Evolutionary conservation across 2,797 vertebrate genomes (phyloP), one percentile per base, ranked within the genome.

Genomic region (Arrhamphus sclerolepis): DNA sequence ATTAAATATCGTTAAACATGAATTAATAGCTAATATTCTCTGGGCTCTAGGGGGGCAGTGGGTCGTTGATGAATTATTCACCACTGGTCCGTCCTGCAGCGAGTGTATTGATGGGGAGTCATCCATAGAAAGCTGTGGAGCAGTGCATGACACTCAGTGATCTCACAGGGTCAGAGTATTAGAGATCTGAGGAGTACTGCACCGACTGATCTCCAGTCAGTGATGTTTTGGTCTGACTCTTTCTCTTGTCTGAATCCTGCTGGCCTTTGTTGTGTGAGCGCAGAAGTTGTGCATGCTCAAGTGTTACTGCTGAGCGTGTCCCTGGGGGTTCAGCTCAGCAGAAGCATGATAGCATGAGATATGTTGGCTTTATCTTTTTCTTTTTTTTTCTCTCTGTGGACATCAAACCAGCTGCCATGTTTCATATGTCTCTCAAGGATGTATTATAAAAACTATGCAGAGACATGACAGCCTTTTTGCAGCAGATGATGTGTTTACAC

Each of bases 151-250:
- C 57, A 54, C 28, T 68, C 72, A 82, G 63, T 26, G 17, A 72
- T 62, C 67, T 75, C 43, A 50, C 60, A 72, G 72, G 78, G 76
- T 86, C 83, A 86, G 63, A 72, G 57, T 70, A 68, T 41, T 55
- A 31, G 6, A 75, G 67, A 77, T 63, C 76, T 63, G 59, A 69
- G 28, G 28, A 62, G 71, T 74, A 49, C 68, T 59, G 3, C 59
- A 68, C 53, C 22, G 52, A 82, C 66, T 68, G 71, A 84, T 81
- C 71, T 59, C n/a, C 55, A 52, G 46, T 77, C 43, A 69, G 64
- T 68, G 47, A 71, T 70, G 54, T 64, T 70, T 66, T 40, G 56
- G 56, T 64, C 39, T 43, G 65, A 62, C 56, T 83, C 34, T 13
- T 10, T 34, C 34, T 38, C 11, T 14, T 3, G 34, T 38, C 34